Base-by-base conservation (phyloP, 2,797 vertebrate genomes). In the Acanthopagrus latus region DNA sequence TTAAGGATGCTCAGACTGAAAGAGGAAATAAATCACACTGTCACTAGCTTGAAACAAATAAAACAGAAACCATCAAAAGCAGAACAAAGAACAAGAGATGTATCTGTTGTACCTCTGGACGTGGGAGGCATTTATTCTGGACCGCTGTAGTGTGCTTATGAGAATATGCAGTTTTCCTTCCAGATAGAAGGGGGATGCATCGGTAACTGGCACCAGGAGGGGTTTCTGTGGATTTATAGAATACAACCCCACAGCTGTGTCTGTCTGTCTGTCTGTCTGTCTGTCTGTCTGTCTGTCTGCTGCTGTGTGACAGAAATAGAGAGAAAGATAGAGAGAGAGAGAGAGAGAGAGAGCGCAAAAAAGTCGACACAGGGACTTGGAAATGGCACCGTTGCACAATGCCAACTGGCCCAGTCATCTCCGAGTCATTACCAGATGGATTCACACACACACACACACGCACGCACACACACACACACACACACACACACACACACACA, bases 381-480 rank as follows among this genome's bases (percentile, higher is more conserved):
- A 93, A 84, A 83, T 80, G 76, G 67, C 86, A 71, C 59, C 2
- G 33, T 25, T 50, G 69, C 52, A 71, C 82, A 62, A 69, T 74
- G 92, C 90, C 92, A 93, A 92, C 86, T 90, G 90, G 89, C 88
- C 82, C 69, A 80, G 78, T 86, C 88, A 72, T 83, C 76, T 83
- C 74, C 65, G 64, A 89, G 89, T 86, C 82, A 86, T 88, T 88
- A 93, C 90, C 91, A 93, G 90, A 92, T 91, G 91, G 86, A 87
- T 83, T 80, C 82, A 58, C 85, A 81, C 86, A 76, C 74, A 71
- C 47, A 48, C 18, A 59, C 67, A 81, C 86, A 76, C 47, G 48
- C 20, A 59, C 67, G 29, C 33, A 33, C 29, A 33, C 29, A 33
- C 29, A 44, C 69, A 52, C 17, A 27, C 60, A 16, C 86, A 76